Percentiles rank a stretch among this genome's conserved stretches.
phyloP scores from a whole-genome alignment of 2,113 vertebrate species.

The Edolisoma coerulescens region DNA sequence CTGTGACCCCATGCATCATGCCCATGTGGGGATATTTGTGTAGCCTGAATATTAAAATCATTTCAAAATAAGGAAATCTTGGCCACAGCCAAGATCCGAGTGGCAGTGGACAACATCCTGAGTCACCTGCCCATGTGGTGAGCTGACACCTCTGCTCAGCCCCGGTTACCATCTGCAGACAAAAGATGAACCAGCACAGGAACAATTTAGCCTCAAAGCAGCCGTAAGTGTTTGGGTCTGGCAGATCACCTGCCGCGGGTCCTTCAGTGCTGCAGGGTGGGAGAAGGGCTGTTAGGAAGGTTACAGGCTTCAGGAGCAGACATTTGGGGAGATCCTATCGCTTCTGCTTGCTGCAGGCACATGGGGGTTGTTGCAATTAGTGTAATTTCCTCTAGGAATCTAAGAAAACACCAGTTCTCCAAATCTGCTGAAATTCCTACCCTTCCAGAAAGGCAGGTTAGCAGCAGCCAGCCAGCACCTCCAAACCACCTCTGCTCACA shows the following conservation, averaged over 20 bases:
- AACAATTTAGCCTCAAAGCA: neutral
- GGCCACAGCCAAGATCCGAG: neutral
- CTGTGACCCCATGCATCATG: neutral
- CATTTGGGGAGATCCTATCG: neutral
- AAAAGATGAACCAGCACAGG: neutral
- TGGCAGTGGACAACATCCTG: fast-evolving
- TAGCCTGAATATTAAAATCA: neutral
- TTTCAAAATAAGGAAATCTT: neutral
- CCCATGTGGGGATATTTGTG: neutral
- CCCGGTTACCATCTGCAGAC: fast-evolving
- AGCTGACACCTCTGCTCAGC: neutral
- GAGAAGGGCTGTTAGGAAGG: neutral
- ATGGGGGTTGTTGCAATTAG: neutral
- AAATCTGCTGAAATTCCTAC: constrained; percentile 29
- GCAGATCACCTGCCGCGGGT: neutral
- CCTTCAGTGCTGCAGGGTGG: neutral
- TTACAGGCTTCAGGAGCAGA: neutral
- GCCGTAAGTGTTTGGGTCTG: neutral
- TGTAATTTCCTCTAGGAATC: constrained; percentile 38
- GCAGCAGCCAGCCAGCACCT: constrained; percentile 4
- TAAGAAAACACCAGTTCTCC: constrained; percentile 1
- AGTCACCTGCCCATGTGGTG: neutral
- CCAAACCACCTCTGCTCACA: constrained; percentile 19
- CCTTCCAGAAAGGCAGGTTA: constrained; percentile 44
- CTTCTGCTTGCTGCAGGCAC: neutral